Conservation (phyloP, 2,888 invertebrate genomes). For the Acholoe squamosa region DNA sequence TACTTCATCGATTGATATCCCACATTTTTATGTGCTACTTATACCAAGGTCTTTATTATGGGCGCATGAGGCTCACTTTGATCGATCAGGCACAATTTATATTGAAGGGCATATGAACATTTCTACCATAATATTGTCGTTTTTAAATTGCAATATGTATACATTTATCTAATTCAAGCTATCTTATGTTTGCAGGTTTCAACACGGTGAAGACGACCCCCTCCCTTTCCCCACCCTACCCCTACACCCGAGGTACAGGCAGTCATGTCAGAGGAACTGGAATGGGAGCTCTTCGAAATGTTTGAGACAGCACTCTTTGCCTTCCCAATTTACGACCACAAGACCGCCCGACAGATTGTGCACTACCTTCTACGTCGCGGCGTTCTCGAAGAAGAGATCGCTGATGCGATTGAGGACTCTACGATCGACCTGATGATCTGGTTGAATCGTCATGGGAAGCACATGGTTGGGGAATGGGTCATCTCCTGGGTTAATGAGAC, state of each 20-base stretch:
- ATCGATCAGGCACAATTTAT: neutral
- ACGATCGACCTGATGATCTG: conserved; percentile 68
- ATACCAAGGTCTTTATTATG: neutral
- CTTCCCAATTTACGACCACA: conserved; percentile 71
- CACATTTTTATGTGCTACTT: neutral
- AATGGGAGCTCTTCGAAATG: conserved; percentile 71
- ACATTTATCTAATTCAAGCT: neutral
- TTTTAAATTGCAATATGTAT: neutral
- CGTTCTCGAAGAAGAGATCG: conserved; percentile 70
- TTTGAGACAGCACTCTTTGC: conserved; percentile 70
- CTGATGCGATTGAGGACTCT: conserved; percentile 70
- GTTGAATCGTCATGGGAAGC: conserved; percentile 69
- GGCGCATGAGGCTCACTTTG: neutral
- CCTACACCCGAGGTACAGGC: neutral
- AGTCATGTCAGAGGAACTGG: conserved; percentile 71
- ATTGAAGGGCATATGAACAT: neutral
- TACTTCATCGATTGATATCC: neutral
- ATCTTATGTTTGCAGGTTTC: neutral
- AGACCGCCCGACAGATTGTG: conserved; percentile 68
- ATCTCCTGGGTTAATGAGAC: conserved; percentile 71
- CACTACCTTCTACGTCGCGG: conserved; percentile 63
- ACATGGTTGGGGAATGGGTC: conserved; percentile 72
- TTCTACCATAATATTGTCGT: neutral
- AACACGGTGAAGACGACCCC: neutral
- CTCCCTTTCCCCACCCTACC: neutral